Evolutionary conservation across 2,113 vertebrate species (phyloP).

Genomic region (Cheilinus undulatus): DNA sequence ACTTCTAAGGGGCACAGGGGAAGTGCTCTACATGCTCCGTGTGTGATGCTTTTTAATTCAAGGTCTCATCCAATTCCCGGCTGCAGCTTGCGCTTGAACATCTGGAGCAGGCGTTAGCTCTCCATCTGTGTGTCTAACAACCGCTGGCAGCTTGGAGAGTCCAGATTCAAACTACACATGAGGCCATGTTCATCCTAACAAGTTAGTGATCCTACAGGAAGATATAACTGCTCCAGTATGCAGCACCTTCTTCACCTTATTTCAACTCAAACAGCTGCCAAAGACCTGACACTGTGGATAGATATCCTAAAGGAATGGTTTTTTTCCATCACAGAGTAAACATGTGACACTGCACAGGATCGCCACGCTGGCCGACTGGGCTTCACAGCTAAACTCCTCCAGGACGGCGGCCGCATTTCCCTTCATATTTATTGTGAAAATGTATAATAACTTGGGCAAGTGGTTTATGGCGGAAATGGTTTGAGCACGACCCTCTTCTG

Average conservation of each 20-base stretch:
- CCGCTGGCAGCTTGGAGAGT: slow-evolving; percentile 60
- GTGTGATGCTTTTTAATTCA: slow-evolving; percentile 80
- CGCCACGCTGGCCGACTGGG: slow-evolving; percentile 40
- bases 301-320: not conserved
- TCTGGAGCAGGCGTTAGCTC: slow-evolving; percentile 75
- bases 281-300: not conserved
- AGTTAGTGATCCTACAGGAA: slow-evolving; percentile 2
- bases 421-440: slow-evolving; percentile 81
- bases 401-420: slow-evolving; percentile 66
- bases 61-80: slow-evolving; percentile 80
- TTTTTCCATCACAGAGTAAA: slow-evolving; percentile 21
- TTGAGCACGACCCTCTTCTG: slow-evolving; percentile 62
- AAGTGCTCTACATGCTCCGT: slow-evolving; percentile 67
- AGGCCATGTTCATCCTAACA: slow-evolving; percentile 12
- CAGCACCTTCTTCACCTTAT: slow-evolving; percentile 39
- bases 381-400: slow-evolving; percentile 58
- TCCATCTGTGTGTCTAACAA: slow-evolving; percentile 62
- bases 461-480: slow-evolving; percentile 80
- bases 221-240: slow-evolving; percentile 13
- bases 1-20: slow-evolving; percentile 74
- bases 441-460: slow-evolving; percentile 77
- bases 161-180: slow-evolving; percentile 33
- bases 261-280: slow-evolving; percentile 39
- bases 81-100: slow-evolving; percentile 69
- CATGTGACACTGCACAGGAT: slow-evolving; percentile 43